phyloP scores from a whole-genome alignment of 2,888 invertebrate species.

The Caenorhabditis afra region DNA sequence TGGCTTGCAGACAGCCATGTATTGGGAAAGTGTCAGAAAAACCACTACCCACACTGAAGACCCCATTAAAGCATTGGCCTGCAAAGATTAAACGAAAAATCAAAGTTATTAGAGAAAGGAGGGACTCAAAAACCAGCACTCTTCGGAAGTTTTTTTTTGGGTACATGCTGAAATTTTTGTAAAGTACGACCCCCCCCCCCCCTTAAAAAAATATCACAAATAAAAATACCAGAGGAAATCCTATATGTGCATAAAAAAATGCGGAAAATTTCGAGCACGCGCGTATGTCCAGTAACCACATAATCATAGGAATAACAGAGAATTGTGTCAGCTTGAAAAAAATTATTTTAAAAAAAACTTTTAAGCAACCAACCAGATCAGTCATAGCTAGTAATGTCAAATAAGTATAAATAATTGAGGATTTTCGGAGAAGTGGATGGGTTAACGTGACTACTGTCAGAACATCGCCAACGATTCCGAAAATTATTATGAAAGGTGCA shows the following conservation, averaged over 20 bases:
- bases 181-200: too few relatives aligned
- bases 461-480: conserved; percentile 82
- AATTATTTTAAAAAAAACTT: not conserved
- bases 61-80: conserved; percentile 83
- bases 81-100: too few relatives aligned
- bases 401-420: conserved; percentile 82
- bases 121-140: too few relatives aligned
- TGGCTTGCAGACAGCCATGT: conserved; percentile 82
- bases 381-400: conserved; percentile 72
- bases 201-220: too few relatives aligned
- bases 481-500: conserved; percentile 82
- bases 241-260: conserved; percentile 82
- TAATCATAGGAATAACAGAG: conserved; percentile 82
- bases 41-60: conserved; percentile 83
- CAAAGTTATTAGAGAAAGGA: too few relatives aligned
- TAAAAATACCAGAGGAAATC: conserved; percentile 79
- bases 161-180: too few relatives aligned
- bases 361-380: conserved; percentile 60
- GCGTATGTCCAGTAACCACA: conserved; percentile 79
- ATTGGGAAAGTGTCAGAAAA: conserved; percentile 83
- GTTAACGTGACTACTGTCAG: conserved; percentile 82
- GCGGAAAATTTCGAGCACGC: conserved; percentile 79
- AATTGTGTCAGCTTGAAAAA: conserved; percentile 81
- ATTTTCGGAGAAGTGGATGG: conserved; percentile 81
- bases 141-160: too few relatives aligned